phyloP scores from a whole-genome alignment of 1,140 invertebrate genomes.

The Sycophila sp. region DNA sequence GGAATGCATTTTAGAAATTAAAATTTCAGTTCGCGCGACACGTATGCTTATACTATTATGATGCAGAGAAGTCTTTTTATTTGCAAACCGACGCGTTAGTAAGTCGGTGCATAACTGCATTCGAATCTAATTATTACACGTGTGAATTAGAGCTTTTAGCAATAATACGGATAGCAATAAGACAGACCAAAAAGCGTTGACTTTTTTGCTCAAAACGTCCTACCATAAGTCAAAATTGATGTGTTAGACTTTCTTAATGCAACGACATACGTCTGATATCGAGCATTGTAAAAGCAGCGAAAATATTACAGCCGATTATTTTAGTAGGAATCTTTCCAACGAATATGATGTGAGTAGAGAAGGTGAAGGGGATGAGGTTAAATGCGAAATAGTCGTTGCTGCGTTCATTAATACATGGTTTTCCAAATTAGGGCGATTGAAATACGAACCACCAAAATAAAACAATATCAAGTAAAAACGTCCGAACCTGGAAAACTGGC shows the following conservation, averaged over 20 bases:
- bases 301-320: constrained; percentile 17
- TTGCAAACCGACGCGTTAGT: constrained; percentile 26
- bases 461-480: neutral
- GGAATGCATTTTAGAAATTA: neutral
- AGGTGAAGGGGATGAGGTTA: neutral
- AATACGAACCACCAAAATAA: too few relatives aligned
- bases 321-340: neutral
- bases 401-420: neutral
- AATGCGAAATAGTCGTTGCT: neutral
- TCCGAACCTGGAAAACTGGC: constrained; percentile 1
- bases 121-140: constrained; percentile 25
- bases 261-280: neutral
- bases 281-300: neutral
- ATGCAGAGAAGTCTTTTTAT: neutral
- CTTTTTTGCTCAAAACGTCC: neutral
- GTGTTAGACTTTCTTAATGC: too few relatives aligned
- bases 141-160: constrained; percentile 28
- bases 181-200: constrained; percentile 30
- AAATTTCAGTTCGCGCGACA: neutral
- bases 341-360: neutral
- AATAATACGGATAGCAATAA: constrained; percentile 17
- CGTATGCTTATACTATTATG: constrained; percentile 4
- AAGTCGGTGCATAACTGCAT: neutral
- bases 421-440: too few relatives aligned
- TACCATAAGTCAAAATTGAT: too few relatives aligned